Evolutionary conservation across 2,888 invertebrate species (phyloP), one percentile per base, ranked within the genome.

Genomic region (Eugnorisma glareosa): DNA sequence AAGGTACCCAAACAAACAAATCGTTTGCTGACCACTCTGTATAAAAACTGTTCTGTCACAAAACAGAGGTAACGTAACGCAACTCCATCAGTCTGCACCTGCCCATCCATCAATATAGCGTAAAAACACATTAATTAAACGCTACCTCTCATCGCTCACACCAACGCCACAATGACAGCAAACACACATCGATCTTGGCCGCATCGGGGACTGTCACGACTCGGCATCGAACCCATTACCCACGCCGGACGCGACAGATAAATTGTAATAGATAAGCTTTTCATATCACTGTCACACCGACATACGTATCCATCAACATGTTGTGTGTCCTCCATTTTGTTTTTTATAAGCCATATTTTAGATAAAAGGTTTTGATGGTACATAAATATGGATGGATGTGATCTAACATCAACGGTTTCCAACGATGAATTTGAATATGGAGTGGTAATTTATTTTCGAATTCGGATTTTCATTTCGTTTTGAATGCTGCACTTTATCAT

Each of bases 181-280:
- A 86, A 88, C 84, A 89, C 74, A 82, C 82, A 88, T 89, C 89
- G 86, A 88, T 89, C 88, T 88, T 81, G 74, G 71, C 72, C 35
- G 80, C 87, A 61, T 70, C 79, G 78, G 67, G 77, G 78, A 75
- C 80, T 73, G 82, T 79, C 77, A 76, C 77, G 79, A 80, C 77
- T 76, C 84, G 43, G 81, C 83, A 79, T 78, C 82, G 69, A 89
- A 89, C 88, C 89, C 88, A 89, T 88, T 88, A 89, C 87, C 81
- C 85, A 63, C 64, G 77, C 88, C 88, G 88, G 88, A 88, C 85
- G 87, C 85, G 78, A 73, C 80, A 82, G 88, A 88, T 88, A 88
- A 89, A 88, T 88, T 89, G 89, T 85, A 82, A 88, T 85, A 89
- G 89, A 88, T 88, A 88, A 88, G 84, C 84, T 83, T 85, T 82